Evolutionary conservation across 2,888 invertebrate genomes (phyloP), one percentile per base, ranked within the genome.

Genomic region (Galeopsomyia nigrocyanea): DNA sequence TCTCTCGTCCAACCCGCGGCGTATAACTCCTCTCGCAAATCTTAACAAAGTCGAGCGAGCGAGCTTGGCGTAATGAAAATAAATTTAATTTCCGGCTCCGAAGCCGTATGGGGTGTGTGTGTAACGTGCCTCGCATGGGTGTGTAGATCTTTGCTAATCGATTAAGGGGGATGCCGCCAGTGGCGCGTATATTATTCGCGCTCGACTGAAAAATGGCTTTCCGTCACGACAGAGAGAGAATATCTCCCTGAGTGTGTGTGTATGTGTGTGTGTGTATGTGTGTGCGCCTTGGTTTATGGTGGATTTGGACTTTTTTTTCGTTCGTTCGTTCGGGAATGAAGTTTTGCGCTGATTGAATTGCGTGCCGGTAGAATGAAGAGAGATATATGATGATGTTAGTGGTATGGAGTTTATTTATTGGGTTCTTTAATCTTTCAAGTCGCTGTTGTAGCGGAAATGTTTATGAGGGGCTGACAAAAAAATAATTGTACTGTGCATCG

Each of bases 51-150:
- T 50, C 16, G 39, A 39, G 39, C 39, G 7, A 13, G 39, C 39
- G 1, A 7, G 39, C 17, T 46, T 17, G 21, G 49, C 53, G 47
- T 67, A 71, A 67, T 63, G 71, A 67, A 67, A 71, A 71, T 71
- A 58, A 67, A 71, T 71, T 71, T 71, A 71, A 71, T 71, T 67
- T 71, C 71, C 71, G 63, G 66, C 61, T 22, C 49, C 26, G 21
- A 17, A 19, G n/a, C 46, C 13, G 10, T 7, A 22, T 3, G 51
- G 7, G 10, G 26, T 26, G 26, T 16, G 49, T 5, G 39, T 10
- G 39, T 39, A 39, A 39, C 65, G 68, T 46, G 58, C 61, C 61
- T 53, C 68, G 58, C 22, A 49, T 19, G 19, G 46, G 65, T 21
- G 13, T n/a, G n/a, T 26, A 26, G 10, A 56, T 55, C 55, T 61